Evolutionary conservation across 2,797 vertebrate genomes (phyloP), one percentile per base, ranked within the genome.

Genomic region (Lophotriccus pileatus): DNA sequence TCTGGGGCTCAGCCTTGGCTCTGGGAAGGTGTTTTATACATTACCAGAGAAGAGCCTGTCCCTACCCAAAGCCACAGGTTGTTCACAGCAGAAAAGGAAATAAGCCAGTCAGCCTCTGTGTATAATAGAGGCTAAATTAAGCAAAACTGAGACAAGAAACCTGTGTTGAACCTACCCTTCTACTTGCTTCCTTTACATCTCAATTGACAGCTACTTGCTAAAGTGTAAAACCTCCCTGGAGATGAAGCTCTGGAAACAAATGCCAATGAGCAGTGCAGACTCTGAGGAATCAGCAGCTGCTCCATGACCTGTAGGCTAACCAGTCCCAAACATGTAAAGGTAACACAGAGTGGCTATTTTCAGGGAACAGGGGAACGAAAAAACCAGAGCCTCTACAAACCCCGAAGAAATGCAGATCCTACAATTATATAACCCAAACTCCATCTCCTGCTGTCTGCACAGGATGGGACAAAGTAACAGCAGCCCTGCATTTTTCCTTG

Each of bases 281-380:
- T 44, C 39, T 24, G 41, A 67, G 34, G 23, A 20, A 46, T 2
- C 10, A 56, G 32, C 22, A 83, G 43, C 44, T 52, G 53, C 25
- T 27, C 1, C 36, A 34, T 7, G 22, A 63, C 22, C 17, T 46
- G n/a, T 1, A 81, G 10, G 12, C 27, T 27, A 64, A 0, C 0
- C 6, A 2, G 21, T 67, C 30, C 41, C 28, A 70, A 36, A 44
- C 5, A 23, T 16, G 4, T 18, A 59, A 63, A 5, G 23, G 14
- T 64, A 59, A 79, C 30, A 60, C 7, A 43, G 36, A 43, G 7
- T 8, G 5, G 28, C 36, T 21, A 17, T 14, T 23, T 32, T 34
- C 28, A 70, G 6, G 9, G 20, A 87, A 49, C 13, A 43, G 1
- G 3, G 10, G 23, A 23, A 75, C 13, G 6, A n/a, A 46, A 47